phyloP scores from a whole-genome alignment of 2,888 invertebrate species.

The Coenonympha glycerion region DNA sequence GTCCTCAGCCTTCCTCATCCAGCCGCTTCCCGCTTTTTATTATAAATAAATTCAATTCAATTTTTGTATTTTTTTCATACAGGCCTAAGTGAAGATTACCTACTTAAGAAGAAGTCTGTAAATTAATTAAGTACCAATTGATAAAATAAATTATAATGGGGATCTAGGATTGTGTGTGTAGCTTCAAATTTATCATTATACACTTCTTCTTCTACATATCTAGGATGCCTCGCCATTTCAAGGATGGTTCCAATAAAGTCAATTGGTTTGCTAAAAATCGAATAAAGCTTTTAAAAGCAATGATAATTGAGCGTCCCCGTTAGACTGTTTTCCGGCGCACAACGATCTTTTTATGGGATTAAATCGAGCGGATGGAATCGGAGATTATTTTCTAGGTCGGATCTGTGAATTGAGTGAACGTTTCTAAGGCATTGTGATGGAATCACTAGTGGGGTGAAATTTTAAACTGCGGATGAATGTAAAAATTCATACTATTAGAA shows the following conservation, averaged over 20 bases:
- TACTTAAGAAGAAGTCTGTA: no score
- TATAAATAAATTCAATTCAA: no score
- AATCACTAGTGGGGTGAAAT: not conserved
- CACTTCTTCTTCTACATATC: no score
- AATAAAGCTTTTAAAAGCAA: constrained; percentile 1
- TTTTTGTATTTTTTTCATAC: no score
- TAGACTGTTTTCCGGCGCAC: not conserved
- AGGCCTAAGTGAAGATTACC: no score
- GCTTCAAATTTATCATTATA: no score
- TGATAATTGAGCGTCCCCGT: constrained; percentile 8
- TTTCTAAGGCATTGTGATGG: not conserved
- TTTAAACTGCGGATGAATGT: not conserved
- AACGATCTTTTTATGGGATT: constrained; percentile 17
- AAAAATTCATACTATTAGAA: no score
- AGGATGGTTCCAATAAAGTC: not conserved
- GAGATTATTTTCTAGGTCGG: constrained; percentile 13
- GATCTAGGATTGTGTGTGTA: no score
- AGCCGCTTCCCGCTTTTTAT: no score
- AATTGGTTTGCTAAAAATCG: not conserved
- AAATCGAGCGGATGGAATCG: constrained; percentile 13
- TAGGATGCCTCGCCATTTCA: not conserved
- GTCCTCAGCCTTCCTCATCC: no score
- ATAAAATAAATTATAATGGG: no score
- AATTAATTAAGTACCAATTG: no score
- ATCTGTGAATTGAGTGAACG: not conserved